Conservation (phyloP, 2,113 vertebrate genomes). For the Stomatorhinus ivindoensis region DNA sequence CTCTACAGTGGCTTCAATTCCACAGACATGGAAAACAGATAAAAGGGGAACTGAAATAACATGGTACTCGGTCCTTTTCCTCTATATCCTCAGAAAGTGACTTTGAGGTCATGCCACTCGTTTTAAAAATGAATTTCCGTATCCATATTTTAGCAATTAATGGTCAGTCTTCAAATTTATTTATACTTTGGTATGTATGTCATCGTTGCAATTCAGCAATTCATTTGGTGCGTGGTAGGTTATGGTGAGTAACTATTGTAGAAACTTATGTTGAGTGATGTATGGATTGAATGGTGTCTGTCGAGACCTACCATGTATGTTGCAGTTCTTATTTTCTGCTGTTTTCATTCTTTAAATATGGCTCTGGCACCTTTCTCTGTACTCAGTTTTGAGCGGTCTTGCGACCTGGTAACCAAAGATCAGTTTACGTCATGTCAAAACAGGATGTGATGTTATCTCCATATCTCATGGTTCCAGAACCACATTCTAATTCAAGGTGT, state of each 20-base stretch:
- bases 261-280: background rate
- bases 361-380: background rate
- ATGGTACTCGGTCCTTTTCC: background rate
- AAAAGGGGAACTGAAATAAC: constrained; percentile 1
- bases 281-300: background rate
- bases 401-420: background rate
- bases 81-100: background rate
- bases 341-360: background rate
- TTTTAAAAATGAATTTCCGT: background rate
- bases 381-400: background rate
- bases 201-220: background rate
- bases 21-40: background rate
- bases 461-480: background rate
- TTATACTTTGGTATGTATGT: background rate
- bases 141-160: constrained; percentile 1
- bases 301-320: background rate
- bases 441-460: background rate
- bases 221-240: background rate
- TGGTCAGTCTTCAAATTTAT: background rate
- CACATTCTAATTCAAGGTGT: background rate
- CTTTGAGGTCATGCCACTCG: background rate
- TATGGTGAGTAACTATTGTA: background rate
- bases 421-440: background rate
- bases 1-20: background rate
- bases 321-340: background rate